phyloP scores from a whole-genome alignment of 1,140 invertebrate genomes.

The Lineus longissimus region DNA sequence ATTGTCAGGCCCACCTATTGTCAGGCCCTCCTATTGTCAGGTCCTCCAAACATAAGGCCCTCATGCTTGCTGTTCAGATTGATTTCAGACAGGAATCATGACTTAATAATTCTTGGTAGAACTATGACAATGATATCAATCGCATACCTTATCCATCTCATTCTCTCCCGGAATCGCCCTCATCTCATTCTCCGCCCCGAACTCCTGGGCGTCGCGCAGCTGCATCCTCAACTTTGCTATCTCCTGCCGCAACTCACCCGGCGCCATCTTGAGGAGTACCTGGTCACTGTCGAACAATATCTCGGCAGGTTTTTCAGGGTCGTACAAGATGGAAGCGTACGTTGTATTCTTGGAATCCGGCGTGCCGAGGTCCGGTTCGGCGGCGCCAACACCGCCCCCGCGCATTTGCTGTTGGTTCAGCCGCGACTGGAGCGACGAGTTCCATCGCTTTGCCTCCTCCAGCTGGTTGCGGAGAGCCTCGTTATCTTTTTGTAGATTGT shows the following conservation, averaged over 20 bases:
- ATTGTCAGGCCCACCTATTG: too few species aligned
- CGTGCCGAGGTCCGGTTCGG: neutral
- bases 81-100: too few species aligned
- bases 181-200: too few species aligned
- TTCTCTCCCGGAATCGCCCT: too few species aligned
- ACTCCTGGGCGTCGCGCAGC: slow-evolving; percentile 8
- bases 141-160: too few species aligned
- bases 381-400: slow-evolving; percentile 3
- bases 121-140: too few species aligned
- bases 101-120: too few species aligned
- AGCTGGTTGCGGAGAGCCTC: slow-evolving; percentile 6
- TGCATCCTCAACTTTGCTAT: slow-evolving; percentile 4
- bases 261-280: neutral
- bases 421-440: slow-evolving; percentile 7
- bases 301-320: neutral
- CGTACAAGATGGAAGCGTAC: neutral
- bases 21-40: too few species aligned
- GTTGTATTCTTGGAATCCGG: neutral
- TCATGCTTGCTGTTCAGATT: too few species aligned
- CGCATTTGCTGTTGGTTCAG: slow-evolving; percentile 5
- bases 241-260: neutral
- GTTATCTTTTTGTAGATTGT: neutral
- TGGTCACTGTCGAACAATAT: slow-evolving; percentile 3
- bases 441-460: slow-evolving; percentile 12
- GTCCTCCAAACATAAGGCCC: too few species aligned